A percentile compares a stretch with the other conserved stretches of the same genome.
Conservation (phyloP, 1,140 invertebrate genomes). For the Rhyacophila brunnea region DNA sequence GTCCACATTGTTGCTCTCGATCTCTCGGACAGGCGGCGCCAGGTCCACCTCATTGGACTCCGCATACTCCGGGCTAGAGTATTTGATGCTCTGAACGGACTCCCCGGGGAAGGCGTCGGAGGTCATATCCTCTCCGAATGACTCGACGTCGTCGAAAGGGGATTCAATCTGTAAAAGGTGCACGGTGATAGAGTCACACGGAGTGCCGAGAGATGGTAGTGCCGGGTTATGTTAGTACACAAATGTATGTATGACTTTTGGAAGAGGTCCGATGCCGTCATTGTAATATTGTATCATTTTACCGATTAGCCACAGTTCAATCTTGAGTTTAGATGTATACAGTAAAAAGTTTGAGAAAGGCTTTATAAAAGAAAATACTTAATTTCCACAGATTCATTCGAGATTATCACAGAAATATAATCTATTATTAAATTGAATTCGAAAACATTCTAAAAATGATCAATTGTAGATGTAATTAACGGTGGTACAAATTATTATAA, state of each 20-base stretch:
- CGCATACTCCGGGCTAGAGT: background rate
- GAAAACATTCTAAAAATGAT: no score
- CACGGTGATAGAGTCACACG: slow-evolving; percentile 27
- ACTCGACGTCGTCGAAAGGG: slow-evolving; percentile 15
- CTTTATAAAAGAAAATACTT: no score
- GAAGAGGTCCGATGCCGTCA: no score
- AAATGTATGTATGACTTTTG: slow-evolving; percentile 5
- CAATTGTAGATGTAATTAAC: no score
- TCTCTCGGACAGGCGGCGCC: slow-evolving; percentile 8
- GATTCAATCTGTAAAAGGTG: slow-evolving; percentile 31
- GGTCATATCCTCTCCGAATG: slow-evolving; percentile 19
- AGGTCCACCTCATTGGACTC: slow-evolving; percentile 8
- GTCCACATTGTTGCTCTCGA: slow-evolving; percentile 28
- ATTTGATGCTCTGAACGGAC: slow-evolving; percentile 10
- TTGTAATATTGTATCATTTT: no score
- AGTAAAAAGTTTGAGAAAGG: no score
- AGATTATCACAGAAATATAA: no score
- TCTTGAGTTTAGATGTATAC: no score
- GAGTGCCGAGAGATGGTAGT: slow-evolving; percentile 20
- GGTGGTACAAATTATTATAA: no score
- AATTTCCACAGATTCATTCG: no score
- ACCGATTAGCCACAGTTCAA: no score
- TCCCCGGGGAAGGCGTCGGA: background rate
- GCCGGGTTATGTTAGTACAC: slow-evolving; percentile 4
- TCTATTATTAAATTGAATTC: no score